Evolutionary conservation across 2,888 invertebrate species (phyloP), one percentile per base, ranked within the genome.

Genomic region (Biston stratarius): DNA sequence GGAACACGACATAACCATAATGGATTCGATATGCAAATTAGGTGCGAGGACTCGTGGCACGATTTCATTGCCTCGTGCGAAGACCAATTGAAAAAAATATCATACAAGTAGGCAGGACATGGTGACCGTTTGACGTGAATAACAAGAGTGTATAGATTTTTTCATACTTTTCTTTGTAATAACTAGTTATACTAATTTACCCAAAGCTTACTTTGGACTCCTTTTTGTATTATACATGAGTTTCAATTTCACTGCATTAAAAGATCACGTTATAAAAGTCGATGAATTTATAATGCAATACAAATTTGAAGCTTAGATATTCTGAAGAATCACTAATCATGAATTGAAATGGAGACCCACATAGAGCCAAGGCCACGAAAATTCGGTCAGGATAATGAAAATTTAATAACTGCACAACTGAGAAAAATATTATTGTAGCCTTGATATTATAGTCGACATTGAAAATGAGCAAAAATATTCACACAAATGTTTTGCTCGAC

Each of bases 1-100:
- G 61, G 48, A 66, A 61, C 72, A 72, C 71, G 67, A 71, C 59
- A 52, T 58, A 61, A 44, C 24, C 61, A 49, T 75, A 74, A 77
- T 74, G 71, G 71, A 73, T 75, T 77, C 70, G 73, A 71, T 72
- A 76, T 77, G 77, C 72, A 74, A 73, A 75, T 72, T 67, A 36
- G 58, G 62, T 44, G 51, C 65, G 63, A 68, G 68, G 72, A 64
- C 69, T 72, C 69, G 61, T 69, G 72, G 59, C 73, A 72, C 73
- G 72, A 73, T 72, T 64, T 51, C 60, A 38, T 62, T 59, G 68
- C 67, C 73, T 68, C 73, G 70, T 73, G 73, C 70, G 67, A 44
- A 12, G 60, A 45, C 34, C 24, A 55, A 61, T 44, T 40, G n/a
- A 57, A 64, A 65, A 55, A 64, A 61, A 53, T 24, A 36, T 61